Base-by-base conservation (phyloP, 2,113 vertebrate species). In the Nerophis lumbriciformis region DNA sequence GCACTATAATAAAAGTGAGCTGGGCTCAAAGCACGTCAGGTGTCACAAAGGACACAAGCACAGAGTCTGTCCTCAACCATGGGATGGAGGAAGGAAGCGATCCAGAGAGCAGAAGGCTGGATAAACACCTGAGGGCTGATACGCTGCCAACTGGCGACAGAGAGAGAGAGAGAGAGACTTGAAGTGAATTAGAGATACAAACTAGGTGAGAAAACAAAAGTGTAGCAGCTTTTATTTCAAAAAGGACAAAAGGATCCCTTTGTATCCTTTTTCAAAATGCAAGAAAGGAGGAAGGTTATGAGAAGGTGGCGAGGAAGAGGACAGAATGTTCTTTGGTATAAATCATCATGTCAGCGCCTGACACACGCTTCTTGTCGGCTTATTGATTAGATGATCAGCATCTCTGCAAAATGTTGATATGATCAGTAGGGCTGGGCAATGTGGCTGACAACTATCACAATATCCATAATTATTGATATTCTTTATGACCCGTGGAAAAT, bases 111-210 rank as follows among this genome's bases (percentile, higher is more conserved):
- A 60, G 76, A 63, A 53, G 72, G 69, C 79, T 83, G 82, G 82
- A 84, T 84, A 82, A 87, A 87, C 83, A 85, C 84, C 79, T 80
- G 83, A 85, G 81, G 84, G 78, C 66, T 66, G 65, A 75, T 66
- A 14, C 1, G 45, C 73, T 78, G 83, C 81, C 83, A 85, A 72
- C 61, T 82, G 76, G 82, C 78, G 64, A 9, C n/a, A 55, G 49
- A 19, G 5, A 12, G 48, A 49, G 48, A 72, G 50, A 72, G 55
- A 47, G 51, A 44, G 59, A 74, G 63, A 70, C 63, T 64, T 49
- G 14, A 65, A 51, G 61, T 68, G 57, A 69, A 71, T 69, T 55
- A 39, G 68, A 69, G 73, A 70, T 76, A 63, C 69, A 66, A 66
- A 56, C 58, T 14, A 63, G 58, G 68, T 58, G 63, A 75, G 61